phyloP scores from a whole-genome alignment of 2,113 vertebrate species.

The Xiphophorus hellerii region DNA sequence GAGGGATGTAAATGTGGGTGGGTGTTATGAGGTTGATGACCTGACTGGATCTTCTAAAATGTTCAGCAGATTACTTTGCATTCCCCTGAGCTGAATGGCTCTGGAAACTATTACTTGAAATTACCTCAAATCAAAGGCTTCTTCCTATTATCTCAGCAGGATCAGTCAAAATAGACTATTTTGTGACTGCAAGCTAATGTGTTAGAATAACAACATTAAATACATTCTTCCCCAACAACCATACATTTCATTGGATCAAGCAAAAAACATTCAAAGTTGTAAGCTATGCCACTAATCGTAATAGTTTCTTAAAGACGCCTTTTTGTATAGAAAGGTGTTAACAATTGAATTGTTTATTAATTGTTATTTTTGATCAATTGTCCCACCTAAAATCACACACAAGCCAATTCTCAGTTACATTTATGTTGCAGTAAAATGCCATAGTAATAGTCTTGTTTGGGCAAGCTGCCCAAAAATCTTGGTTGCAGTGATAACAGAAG shows the following conservation, averaged over 20 bases:
- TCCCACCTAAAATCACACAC: conserved; percentile 4
- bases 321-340: neutral
- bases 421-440: conserved; percentile 8
- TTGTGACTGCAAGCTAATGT: conserved; percentile 38
- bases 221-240: conserved; percentile 25
- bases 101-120: conserved; percentile 79
- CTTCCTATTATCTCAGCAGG: conserved; percentile 65
- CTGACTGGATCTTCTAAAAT: conserved; percentile 45
- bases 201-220: conserved; percentile 52
- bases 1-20: conserved; percentile 47
- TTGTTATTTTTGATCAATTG: neutral
- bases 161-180: conserved; percentile 52
- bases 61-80: conserved; percentile 67
- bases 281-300: neutral
- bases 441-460: conserved; percentile 37
- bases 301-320: neutral
- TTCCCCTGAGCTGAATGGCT: conserved; percentile 56
- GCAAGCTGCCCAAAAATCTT: conserved; percentile 40
- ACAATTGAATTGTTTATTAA: neutral
- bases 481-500: conserved; percentile 20
- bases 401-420: conserved; percentile 23
- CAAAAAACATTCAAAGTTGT: neutral
- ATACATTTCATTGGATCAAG: conserved; percentile 16
- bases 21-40: conserved; percentile 51
- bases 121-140: conserved; percentile 75